Base-by-base conservation (phyloP, 2,888 invertebrate genomes). In the Parasteatoda lunata region DNA sequence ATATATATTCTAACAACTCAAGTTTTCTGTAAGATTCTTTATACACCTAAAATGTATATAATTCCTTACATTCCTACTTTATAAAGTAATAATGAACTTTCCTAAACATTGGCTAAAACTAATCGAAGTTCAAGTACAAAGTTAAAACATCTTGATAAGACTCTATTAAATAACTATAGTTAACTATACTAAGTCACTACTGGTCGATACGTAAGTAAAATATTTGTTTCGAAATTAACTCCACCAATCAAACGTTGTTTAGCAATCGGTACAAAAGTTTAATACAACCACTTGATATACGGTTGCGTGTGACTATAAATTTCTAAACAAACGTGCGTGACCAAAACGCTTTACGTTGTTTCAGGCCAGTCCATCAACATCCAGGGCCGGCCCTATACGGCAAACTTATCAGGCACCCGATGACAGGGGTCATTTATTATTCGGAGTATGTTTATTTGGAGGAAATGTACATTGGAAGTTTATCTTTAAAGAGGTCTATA, bases 251-350 rank as follows among this genome's bases (percentile, higher is more conserved):
- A 30, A 30, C n/a, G 59, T 59, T 59, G n/a, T 59, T 9, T 59
- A 59, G 59, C 59, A 59, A 59, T 59, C 11, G 11, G n/a, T n/a
- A 13, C 59, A 59, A 59, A 30, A 59, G 9, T 59, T 59, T 59
- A 59, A 59, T 59, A 59, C 59, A 59, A 13, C 59, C 11, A 59
- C 52, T 75, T 73, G 48, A 81, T 75, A 9, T 65, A 75, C 48
- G 64, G 30, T 75, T 66, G 73, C 73, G 66, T 73, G 81, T 30
- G 48, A 48, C 65, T 13, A 76, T 76, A 76, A 76, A 76, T 76
- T 59, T 45, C 76, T 30, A 15, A 65, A 47, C 64, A 45, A 3
- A 69, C 54, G 83, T 83, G 84, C 84, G 84, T 84, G 84, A 84
- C 84, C 71, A 48, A 68, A 84, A 3, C 77, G 49, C 52, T 77